Conservation (phyloP, 2,113 vertebrate species). For the Tachycineta bicolor region DNA sequence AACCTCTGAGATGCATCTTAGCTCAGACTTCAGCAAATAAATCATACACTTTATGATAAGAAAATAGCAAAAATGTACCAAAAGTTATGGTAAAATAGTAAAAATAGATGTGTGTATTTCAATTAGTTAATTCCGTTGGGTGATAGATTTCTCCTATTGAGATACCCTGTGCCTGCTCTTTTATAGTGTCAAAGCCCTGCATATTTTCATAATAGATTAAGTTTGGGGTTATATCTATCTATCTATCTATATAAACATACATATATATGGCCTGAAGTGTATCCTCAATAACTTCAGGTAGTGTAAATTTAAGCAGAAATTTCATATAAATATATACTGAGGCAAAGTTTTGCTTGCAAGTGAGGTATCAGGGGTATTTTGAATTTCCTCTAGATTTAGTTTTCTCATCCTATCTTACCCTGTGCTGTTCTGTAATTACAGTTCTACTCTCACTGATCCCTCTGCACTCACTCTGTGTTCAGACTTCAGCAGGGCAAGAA, state of each 20-base stretch:
- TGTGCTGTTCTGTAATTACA: neutral
- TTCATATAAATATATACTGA: neutral
- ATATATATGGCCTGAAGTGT: neutral
- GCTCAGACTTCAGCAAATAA: neutral
- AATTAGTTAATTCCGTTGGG: neutral
- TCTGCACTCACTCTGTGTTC: neutral
- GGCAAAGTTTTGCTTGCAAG: neutral
- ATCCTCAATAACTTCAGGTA: neutral
- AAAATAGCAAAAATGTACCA: neutral
- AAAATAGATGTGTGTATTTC: neutral
- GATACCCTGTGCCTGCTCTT: neutral
- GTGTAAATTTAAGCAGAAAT: neutral
- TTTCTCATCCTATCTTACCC: neutral
- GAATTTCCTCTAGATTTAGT: neutral
- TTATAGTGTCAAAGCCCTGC: neutral
- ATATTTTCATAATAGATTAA: neutral
- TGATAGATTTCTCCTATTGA: neutral
- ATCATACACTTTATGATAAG: neutral
- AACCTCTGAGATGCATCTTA: neutral
- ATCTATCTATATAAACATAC: too few relatives aligned
- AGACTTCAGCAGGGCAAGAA: neutral
- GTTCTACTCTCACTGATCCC: neutral
- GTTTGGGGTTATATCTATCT: neutral
- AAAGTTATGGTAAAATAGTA: neutral
- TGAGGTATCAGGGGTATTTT: neutral